A percentile compares a stretch with the other conserved stretches of the same genome.
Conservation (phyloP, 2,797 vertebrate species). For the Manis javanica region DNA sequence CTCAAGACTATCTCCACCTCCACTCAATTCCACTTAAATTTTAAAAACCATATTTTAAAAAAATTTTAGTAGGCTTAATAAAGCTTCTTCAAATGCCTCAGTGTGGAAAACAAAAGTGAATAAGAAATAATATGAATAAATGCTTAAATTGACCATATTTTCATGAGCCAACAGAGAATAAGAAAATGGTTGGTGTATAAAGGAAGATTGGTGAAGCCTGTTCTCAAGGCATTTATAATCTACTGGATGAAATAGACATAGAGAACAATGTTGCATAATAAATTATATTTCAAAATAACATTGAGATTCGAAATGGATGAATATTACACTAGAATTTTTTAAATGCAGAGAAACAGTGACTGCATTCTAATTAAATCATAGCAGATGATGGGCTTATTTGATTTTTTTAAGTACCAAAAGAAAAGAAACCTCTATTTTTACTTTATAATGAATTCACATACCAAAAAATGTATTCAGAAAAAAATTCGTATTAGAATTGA, state of each 20-base stretch:
- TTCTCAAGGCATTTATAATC: neutral
- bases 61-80: neutral
- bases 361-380: constrained; percentile 45
- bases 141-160: neutral
- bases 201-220: neutral
- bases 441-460: constrained; percentile 49
- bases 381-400: neutral
- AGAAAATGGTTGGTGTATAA: neutral
- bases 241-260: neutral
- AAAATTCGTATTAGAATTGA: neutral
- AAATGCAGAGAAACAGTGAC: constrained; percentile 17
- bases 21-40: neutral
- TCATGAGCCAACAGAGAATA: neutral
- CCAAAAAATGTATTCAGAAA: constrained; percentile 29
- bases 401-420: constrained; percentile 37
- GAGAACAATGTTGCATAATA: neutral
- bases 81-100: neutral
- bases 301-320: constrained; percentile 17
- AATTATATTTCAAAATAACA: constrained; percentile 26
- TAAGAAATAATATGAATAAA: constrained; percentile 8
- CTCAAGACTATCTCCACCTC: neutral
- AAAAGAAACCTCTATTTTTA: constrained; percentile 39
- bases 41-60: neutral
- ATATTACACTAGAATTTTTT: neutral
- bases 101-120: neutral